Percentiles rank a stretch among this genome's conserved stretches.
These are phyloP conservation scores for Lampropteryx suffumata DNA, from an alignment of 2,888 invertebrate species.

Conservation along the genomic window DNA sequence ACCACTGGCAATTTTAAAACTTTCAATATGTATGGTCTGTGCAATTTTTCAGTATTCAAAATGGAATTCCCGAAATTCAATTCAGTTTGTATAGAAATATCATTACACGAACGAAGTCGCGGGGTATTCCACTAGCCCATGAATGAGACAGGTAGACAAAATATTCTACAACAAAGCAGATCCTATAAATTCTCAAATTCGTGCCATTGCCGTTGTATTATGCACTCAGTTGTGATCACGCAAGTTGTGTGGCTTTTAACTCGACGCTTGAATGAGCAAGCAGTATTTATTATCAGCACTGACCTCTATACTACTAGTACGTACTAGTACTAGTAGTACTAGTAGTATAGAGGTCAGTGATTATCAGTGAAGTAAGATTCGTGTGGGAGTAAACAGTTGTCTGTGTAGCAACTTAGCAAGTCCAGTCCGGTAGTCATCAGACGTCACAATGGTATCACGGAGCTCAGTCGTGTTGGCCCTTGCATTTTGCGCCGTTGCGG, in stretches of 20 bases:
- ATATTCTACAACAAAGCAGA: conserved; percentile 3
- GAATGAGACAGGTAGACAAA: neutral
- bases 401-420: conserved; percentile 2
- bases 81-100: too few relatives aligned
- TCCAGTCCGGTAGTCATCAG: conserved; percentile 28
- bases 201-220: conserved; percentile 11
- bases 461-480: conserved; percentile 55
- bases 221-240: conserved; percentile 11
- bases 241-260: neutral
- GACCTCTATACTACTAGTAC: too few relatives aligned
- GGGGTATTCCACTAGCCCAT: too few relatives aligned
- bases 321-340: too few relatives aligned
- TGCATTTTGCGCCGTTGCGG: conserved; percentile 48
- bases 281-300: conserved; percentile 16
- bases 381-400: neutral
- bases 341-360: too few relatives aligned
- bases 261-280: conserved; percentile 9
- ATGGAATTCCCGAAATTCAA: too few relatives aligned
- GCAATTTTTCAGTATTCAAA: too few relatives aligned
- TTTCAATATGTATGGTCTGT: too few relatives aligned
- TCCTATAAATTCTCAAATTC: conserved; percentile 10
- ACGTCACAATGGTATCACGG: conserved; percentile 56
- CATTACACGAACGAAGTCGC: too few relatives aligned
- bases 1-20: too few relatives aligned
- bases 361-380: conserved; percentile 9